Evolutionary conservation across 2,113 vertebrate species (phyloP).

Genomic region (Dermatemys mawii): DNA sequence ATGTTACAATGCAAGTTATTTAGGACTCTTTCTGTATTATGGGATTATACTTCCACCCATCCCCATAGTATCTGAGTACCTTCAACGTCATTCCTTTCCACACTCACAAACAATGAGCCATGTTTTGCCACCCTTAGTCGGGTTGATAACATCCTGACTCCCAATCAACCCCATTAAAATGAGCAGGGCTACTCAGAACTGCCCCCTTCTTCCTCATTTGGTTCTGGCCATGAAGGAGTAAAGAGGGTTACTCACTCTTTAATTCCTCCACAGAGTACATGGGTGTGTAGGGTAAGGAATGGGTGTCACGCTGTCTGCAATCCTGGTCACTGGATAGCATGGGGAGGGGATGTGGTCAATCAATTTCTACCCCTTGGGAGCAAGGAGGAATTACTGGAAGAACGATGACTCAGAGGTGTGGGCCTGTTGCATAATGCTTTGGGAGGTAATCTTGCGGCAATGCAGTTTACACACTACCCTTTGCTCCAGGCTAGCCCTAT

Average conservation of each 20-base stretch:
- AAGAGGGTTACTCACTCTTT: constrained; percentile 25
- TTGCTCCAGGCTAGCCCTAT: not conserved
- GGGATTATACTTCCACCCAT: not conserved
- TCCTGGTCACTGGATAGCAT: constrained; percentile 12
- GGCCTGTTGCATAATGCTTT: not conserved
- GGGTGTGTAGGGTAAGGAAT: not conserved
- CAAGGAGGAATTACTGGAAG: constrained; percentile 36
- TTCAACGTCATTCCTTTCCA: not conserved
- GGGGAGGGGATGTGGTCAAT: constrained; percentile 36
- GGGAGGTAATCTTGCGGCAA: not conserved
- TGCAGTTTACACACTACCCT: not conserved
- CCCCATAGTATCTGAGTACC: not conserved
- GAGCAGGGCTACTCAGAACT: not conserved
- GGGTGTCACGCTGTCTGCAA: not conserved
- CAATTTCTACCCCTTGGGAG: constrained; percentile 27
- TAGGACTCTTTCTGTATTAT: not conserved
- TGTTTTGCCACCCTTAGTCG: not conserved
- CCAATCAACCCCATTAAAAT: not conserved
- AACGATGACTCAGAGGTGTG: constrained; percentile 37
- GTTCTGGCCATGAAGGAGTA: constrained; percentile 3
- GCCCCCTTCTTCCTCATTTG: not conserved
- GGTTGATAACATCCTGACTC: not conserved
- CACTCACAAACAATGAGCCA: not conserved
- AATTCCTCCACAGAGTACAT: constrained; percentile 19
- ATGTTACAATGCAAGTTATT: not conserved